Evolutionary conservation across 2,797 vertebrate species (phyloP).

Genomic region (Brotula barbata): DNA sequence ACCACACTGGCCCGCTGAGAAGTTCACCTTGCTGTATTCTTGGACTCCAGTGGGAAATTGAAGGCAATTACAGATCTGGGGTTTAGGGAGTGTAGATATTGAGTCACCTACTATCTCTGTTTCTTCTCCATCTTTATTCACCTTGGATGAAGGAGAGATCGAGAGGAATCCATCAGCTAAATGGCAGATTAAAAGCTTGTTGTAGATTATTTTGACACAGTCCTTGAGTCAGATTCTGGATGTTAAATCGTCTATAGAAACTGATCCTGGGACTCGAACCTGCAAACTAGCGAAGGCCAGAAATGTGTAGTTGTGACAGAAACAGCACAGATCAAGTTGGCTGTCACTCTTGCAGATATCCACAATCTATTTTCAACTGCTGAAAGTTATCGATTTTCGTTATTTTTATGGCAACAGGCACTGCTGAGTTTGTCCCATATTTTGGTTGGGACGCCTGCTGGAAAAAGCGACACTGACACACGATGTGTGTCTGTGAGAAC

Average conservation of each 20-base stretch:
- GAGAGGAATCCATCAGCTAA: constrained; percentile 34
- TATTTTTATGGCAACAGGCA: constrained; percentile 8
- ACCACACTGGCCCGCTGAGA: constrained; percentile 92
- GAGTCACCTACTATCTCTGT: constrained; percentile 52
- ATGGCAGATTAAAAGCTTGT: constrained; percentile 22
- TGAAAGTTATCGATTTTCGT: constrained; percentile 37
- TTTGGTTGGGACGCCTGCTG: too few species aligned
- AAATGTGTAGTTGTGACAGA: constrained; percentile 12
- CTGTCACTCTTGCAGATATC: constrained; percentile 34
- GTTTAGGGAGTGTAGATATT: constrained; percentile 23
- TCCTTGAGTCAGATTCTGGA: constrained; percentile 17
- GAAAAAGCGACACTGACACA: background rate
- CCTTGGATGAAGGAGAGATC: constrained; percentile 33
- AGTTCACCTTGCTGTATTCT: constrained; percentile 9
- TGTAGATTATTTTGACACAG: constrained; percentile 30
- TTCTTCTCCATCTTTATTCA: constrained; percentile 28
- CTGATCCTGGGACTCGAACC: constrained; percentile 24
- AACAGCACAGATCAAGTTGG: constrained; percentile 43
- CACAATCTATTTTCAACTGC: constrained; percentile 33
- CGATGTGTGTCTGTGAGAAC: constrained; percentile 30
- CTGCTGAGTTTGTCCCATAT: constrained; percentile 32
- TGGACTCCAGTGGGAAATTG: constrained; percentile 30
- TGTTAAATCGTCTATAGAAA: constrained; percentile 24
- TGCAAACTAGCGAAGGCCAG: constrained; percentile 22
- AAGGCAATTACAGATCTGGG: constrained; percentile 23